Conservation (phyloP, 1,140 invertebrate species). For the Drosophila equinoxialis region DNA sequence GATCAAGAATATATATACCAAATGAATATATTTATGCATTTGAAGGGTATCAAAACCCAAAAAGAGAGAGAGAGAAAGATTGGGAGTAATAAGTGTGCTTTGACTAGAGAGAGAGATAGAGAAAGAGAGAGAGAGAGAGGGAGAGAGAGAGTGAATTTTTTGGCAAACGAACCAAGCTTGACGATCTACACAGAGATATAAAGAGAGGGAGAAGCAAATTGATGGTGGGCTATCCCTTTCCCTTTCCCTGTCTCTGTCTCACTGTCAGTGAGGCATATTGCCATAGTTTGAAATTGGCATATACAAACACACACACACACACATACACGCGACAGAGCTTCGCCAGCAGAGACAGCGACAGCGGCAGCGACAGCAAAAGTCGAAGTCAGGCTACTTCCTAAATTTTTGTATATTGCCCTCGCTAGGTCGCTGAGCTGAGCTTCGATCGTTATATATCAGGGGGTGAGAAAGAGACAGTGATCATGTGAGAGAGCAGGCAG, state of each 20-base stretch:
- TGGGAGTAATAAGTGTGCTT: neutral
- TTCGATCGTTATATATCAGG: constrained; percentile 35
- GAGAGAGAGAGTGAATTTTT: constrained; percentile 35
- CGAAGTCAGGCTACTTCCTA: constrained; percentile 56
- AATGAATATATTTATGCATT: too few species aligned
- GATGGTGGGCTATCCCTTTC: neutral
- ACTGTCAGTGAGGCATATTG: neutral
- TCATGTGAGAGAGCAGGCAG: neutral
- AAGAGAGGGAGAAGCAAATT: neutral
- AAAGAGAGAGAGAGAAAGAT: constrained; percentile 10
- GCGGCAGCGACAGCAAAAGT: constrained; percentile 1
- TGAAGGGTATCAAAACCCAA: neutral
- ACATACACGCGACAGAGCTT: constrained; percentile 1
- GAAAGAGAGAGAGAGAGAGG: constrained; percentile 2
- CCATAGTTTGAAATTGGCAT: constrained; percentile 66
- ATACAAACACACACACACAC: constrained; percentile 25
- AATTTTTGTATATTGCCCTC: constrained; percentile 65
- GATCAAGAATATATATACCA: too few species aligned
- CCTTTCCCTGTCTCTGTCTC: constrained; percentile 7
- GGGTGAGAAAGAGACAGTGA: neutral
- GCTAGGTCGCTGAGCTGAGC: constrained; percentile 65
- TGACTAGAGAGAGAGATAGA: neutral
- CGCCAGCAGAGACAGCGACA: neutral
- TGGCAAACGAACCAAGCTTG: constrained; percentile 37
- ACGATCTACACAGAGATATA: constrained; percentile 10